Evolutionary conservation across 2,797 vertebrate genomes (phyloP), one percentile per base, ranked within the genome.

Genomic region (Cryptoblepharus egeriae): DNA sequence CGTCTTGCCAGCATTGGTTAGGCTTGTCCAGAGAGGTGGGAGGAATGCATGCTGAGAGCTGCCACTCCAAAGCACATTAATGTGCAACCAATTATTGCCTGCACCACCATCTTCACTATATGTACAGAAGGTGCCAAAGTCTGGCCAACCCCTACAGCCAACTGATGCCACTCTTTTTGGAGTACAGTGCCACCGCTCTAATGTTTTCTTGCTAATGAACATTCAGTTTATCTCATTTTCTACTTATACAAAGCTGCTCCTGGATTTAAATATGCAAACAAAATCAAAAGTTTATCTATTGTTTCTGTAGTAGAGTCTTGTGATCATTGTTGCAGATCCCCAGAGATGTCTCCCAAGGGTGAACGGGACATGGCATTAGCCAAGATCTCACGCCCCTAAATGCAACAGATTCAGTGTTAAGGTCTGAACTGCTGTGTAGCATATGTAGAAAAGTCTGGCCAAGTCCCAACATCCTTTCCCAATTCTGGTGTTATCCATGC

Each of bases 181-280:
- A 68, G 60, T 15, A 20, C 9, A 64, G 4, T 0, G 1, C 3
- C 1, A 8, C 5, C 45, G 67, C 11, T 35, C 58, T 55, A 77
- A 42, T 84, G 42, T 42, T 16, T 8, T 1, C 4, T 69, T 69
- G 52, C 37, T 82, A 75, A 75, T 75, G 73, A 69, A 15, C 11
- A 22, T 35, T 70, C n/a, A 18, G 28, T 69, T 67, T 58, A 68
- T 68, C 49, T 75, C 65, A 61, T 67, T 61, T 37, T 64, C 61
- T 65, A 69, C 26, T 52, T 32, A 39, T 82, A 64, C 71, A 82
- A 81, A 24, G 37, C 52, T 35, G 55, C 37, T 79, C 35, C 49
- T 69, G 35, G 18, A 35, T 63, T 24, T 52, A 52, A 52, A 52
- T 52, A 49, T 8, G 45, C 45, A 52, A 42, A 28, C 30, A 28